Evolutionary conservation across 2,113 vertebrate genomes (phyloP).

Genomic region (Phodopus roborovskii): DNA sequence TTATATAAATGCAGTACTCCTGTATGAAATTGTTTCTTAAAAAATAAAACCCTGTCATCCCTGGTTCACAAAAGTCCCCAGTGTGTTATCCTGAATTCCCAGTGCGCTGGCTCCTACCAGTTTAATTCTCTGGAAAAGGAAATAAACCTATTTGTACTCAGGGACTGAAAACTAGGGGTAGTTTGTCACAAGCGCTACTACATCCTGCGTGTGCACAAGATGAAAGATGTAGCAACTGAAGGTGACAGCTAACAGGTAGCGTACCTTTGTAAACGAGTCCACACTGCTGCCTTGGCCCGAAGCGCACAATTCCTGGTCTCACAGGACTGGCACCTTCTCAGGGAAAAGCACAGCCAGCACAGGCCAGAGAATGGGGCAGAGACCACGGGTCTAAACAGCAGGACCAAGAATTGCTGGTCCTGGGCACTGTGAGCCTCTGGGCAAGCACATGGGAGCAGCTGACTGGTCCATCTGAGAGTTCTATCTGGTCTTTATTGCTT

Average conservation of each 20-base stretch:
- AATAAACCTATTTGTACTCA: not conserved
- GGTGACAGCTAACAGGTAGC: not conserved
- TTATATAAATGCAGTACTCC: not conserved
- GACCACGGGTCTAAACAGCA: not conserved
- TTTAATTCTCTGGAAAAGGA: not conserved
- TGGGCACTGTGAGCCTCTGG: not conserved
- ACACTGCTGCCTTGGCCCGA: not conserved
- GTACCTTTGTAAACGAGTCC: not conserved
- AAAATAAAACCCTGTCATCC: not conserved
- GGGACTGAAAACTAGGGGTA: not conserved
- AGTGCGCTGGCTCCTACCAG: not conserved
- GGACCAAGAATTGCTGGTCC: not conserved
- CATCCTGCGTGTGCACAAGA: not conserved
- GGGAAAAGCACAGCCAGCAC: not conserved
- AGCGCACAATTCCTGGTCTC: not conserved
- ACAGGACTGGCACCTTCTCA: not conserved
- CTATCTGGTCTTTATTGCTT: constrained; percentile 35
- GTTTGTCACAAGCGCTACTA: not conserved
- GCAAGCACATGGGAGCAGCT: not conserved
- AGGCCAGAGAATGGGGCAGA: not conserved
- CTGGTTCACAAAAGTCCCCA: constrained; percentile 30
- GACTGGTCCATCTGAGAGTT: not conserved
- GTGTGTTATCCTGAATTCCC: not conserved
- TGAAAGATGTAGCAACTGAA: not conserved
- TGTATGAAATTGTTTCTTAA: not conserved